A percentile compares a stretch with the other conserved stretches of the same genome.
Conservation (phyloP, 2,113 vertebrate species). For the Seriola quinqueradiata region DNA sequence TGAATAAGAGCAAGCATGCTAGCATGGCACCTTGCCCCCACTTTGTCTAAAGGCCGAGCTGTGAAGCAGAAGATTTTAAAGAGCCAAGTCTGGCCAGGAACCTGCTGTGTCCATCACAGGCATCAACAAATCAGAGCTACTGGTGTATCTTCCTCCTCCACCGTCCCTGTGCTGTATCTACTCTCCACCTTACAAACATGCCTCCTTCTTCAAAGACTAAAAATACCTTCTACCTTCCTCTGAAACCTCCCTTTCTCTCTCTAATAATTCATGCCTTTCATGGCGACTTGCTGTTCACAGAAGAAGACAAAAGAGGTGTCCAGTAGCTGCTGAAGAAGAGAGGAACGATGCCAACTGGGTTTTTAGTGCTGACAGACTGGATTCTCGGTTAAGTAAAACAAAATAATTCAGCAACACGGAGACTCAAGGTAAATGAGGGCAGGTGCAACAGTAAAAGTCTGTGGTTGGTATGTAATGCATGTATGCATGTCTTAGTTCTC, state of each 20-base stretch:
- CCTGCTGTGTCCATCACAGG: slow-evolving; percentile 9
- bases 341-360: slow-evolving; percentile 45
- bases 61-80: neutral
- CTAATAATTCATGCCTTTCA: slow-evolving; percentile 69
- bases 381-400: slow-evolving; percentile 66
- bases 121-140: slow-evolving; percentile 24
- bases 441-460: neutral
- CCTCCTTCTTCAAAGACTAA: slow-evolving; percentile 44
- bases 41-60: neutral
- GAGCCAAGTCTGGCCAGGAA: neutral
- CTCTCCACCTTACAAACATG: slow-evolving; percentile 22
- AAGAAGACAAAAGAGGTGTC: slow-evolving; percentile 35
- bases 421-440: slow-evolving; percentile 23
- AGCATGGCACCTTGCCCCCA: neutral
- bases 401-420: slow-evolving; percentile 41
- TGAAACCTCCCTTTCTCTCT: slow-evolving; percentile 42
- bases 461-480: neutral
- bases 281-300: neutral
- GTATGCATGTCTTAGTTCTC: slow-evolving; percentile 24
- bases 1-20: neutral
- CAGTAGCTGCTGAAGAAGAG: slow-evolving; percentile 48
- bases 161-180: slow-evolving; percentile 5
- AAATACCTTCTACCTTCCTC: slow-evolving; percentile 54
- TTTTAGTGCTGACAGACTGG: slow-evolving; percentile 68
- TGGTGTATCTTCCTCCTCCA: slow-evolving; percentile 1